Evolutionary conservation across 2,797 vertebrate genomes (phyloP).

Genomic region (Melanotaenia trifasciata): DNA sequence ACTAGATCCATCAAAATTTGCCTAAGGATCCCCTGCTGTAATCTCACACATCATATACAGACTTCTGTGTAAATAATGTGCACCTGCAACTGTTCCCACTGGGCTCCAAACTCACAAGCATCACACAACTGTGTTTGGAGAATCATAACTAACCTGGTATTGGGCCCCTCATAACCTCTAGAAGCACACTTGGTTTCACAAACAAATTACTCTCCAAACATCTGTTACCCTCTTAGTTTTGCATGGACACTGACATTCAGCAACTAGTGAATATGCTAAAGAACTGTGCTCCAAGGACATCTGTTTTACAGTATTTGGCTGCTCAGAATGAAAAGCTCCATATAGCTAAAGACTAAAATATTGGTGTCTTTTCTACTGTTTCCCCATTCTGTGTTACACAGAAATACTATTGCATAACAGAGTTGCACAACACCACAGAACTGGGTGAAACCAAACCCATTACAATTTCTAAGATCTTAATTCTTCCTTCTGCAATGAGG

Average conservation of each 20-base stretch:
- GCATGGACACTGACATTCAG: conserved; percentile 15
- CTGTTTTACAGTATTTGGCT: conserved; percentile 5
- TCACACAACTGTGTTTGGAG: conserved; percentile 22
- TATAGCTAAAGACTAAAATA: neutral
- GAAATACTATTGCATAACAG: conserved; percentile 66
- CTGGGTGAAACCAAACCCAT: conserved; percentile 49
- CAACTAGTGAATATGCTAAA: conserved; percentile 24
- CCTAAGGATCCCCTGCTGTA: conserved; percentile 32
- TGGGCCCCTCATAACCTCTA: conserved; percentile 26
- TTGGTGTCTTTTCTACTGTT: conserved; percentile 21
- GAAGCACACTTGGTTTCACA: conserved; percentile 66
- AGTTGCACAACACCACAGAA: conserved; percentile 66
- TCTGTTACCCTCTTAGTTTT: conserved; percentile 46
- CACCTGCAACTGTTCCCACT: conserved; percentile 81
- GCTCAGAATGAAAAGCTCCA: neutral
- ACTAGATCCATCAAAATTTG: conserved; percentile 44
- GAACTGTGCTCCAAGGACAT: neutral
- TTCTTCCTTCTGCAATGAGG: conserved; percentile 29
- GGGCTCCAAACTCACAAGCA: conserved; percentile 25
- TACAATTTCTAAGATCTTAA: conserved; percentile 38
- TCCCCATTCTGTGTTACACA: conserved; percentile 43
- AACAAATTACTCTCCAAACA: conserved; percentile 61
- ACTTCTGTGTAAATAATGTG: conserved; percentile 67
- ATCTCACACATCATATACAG: conserved; percentile 54
- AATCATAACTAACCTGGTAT: conserved; percentile 39